These are phyloP conservation scores for Collichthys lucidus DNA, from an alignment of 2,113 vertebrate genomes.

Conservation along the genomic window DNA sequence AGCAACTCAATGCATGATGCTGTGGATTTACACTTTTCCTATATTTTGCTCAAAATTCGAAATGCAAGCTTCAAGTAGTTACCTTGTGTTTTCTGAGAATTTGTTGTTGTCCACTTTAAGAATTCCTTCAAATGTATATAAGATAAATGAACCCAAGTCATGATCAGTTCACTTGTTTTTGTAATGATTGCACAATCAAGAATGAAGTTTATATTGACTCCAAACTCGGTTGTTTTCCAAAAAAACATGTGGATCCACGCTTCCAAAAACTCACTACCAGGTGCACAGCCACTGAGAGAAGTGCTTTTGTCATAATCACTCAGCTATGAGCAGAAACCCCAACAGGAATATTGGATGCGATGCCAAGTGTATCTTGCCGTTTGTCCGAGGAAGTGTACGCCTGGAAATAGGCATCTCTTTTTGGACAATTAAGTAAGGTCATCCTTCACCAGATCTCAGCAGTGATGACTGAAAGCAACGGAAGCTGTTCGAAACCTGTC, in stretches of 20 bases:
- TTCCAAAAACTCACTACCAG: constrained; percentile 7
- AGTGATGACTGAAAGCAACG: constrained; percentile 25
- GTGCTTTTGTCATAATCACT: constrained; percentile 44
- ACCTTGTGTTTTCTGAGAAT: background rate
- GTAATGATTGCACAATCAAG: background rate
- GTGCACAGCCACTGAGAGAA: constrained; percentile 14
- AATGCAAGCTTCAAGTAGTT: background rate
- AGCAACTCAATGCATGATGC: constrained; percentile 16
- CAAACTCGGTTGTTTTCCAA: background rate
- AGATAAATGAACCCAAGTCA: background rate
- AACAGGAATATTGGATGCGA: constrained; percentile 25
- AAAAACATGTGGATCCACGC: background rate
- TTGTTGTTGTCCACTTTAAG: background rate
- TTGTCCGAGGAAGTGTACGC: constrained; percentile 45
- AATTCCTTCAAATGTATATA: background rate
- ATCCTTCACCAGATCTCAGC: constrained; percentile 31
- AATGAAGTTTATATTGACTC: background rate
- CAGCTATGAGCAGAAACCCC: constrained; percentile 26
- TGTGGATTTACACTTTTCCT: background rate
- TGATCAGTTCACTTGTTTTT: background rate
- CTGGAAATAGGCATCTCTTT: constrained; percentile 28
- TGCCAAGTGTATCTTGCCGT: constrained; percentile 40
- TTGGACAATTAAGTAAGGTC: constrained; percentile 32
- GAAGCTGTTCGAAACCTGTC: background rate
- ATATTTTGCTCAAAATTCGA: background rate